Conservation (phyloP, 1,140 invertebrate genomes). For the Kradibia gibbosae region DNA sequence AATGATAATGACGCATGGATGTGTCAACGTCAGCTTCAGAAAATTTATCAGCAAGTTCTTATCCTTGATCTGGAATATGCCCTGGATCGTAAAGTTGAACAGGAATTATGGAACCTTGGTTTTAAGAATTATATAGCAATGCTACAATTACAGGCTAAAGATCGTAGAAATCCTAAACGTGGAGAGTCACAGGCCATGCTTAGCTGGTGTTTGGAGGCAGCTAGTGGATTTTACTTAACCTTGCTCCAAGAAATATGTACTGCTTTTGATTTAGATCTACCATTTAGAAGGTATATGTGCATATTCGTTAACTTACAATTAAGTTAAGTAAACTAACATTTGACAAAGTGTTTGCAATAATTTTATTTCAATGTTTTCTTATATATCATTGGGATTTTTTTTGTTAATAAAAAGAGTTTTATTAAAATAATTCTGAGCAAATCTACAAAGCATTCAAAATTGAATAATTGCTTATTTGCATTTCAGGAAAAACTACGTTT, state of each 20-base stretch:
- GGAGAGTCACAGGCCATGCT: constrained; percentile 83
- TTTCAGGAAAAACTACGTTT: constrained; percentile 67
- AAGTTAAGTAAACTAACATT: too few relatives aligned
- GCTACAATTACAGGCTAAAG: constrained; percentile 82
- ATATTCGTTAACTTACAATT: background rate
- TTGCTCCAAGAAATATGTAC: constrained; percentile 87
- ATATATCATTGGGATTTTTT: too few relatives aligned
- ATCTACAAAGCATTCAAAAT: too few relatives aligned
- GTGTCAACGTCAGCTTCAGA: constrained; percentile 79
- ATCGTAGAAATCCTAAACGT: constrained; percentile 83
- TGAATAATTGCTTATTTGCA: constrained; percentile 36
- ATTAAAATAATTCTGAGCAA: too few relatives aligned
- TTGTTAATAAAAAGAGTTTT: too few relatives aligned
- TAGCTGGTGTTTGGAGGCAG: constrained; percentile 85
- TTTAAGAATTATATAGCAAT: constrained; percentile 90
- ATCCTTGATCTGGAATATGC: constrained; percentile 88
- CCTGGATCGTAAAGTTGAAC: constrained; percentile 91
- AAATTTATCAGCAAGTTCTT: constrained; percentile 86
- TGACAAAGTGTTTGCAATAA: too few relatives aligned
- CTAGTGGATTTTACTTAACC: constrained; percentile 88
- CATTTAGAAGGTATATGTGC: constrained; percentile 77
- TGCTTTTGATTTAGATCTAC: constrained; percentile 85
- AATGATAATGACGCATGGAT: constrained; percentile 77
- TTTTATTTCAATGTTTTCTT: too few relatives aligned
- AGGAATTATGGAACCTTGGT: constrained; percentile 90